phyloP scores from a whole-genome alignment of 2,113 vertebrate species.

The Catagonus wagneri region DNA sequence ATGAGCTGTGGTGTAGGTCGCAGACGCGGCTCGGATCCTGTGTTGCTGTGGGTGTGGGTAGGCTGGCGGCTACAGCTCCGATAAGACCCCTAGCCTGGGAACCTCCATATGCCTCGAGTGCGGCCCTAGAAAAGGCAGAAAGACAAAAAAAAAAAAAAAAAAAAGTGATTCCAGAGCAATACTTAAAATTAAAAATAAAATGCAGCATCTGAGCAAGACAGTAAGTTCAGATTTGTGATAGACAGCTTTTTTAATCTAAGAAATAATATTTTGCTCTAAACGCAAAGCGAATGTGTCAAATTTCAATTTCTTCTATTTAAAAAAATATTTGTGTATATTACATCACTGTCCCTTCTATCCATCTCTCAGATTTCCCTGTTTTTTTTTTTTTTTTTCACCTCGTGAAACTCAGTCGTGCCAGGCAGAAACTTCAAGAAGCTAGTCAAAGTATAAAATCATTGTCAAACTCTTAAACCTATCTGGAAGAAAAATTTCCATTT shows the following conservation, averaged over 20 bases:
- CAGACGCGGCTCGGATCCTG: too few relatives aligned
- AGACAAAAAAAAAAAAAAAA: background rate
- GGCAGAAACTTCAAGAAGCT: background rate
- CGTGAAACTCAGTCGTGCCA: background rate
- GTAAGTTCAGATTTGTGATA: background rate
- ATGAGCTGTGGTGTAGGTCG: too few relatives aligned
- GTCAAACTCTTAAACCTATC: background rate
- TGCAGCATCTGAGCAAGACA: background rate
- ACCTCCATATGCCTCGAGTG: too few relatives aligned
- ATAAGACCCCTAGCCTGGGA: too few relatives aligned
- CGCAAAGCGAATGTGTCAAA: background rate
- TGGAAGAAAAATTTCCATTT: background rate
- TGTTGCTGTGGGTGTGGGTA: too few relatives aligned
- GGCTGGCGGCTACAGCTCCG: too few relatives aligned
- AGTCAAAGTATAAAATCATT: background rate
- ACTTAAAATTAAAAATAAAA: slow-evolving; percentile 32
- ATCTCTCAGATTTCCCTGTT: background rate
- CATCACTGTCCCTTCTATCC: background rate
- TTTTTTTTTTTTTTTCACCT: background rate
- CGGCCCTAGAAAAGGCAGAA: too few relatives aligned
- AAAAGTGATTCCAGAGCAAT: background rate
- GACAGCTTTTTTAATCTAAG: background rate
- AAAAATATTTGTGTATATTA: background rate
- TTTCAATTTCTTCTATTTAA: background rate
- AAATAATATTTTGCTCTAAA: background rate